Base-by-base conservation (phyloP, 2,888 invertebrate genomes). In the Hydrotaea diabolus region DNA sequence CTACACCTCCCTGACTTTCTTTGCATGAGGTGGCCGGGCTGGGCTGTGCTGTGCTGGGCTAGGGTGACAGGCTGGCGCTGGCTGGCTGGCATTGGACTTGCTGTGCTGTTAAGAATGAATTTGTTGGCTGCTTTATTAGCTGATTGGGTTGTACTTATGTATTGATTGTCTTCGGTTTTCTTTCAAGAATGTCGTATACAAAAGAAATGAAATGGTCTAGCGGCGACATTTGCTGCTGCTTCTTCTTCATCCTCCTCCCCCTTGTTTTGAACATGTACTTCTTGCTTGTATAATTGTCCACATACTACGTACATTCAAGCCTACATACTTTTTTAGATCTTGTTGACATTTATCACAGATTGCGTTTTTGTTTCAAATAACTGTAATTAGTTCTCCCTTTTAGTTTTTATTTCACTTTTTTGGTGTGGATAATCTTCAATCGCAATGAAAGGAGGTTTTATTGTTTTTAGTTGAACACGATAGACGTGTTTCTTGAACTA, bases 131-230 rank as follows among this genome's bases (percentile, higher is more conserved):
- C 7, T 13, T 49, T 31, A 2, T 31, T 31, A 31, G 31, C 7
- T 7, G 31, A 43, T 43, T 49, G n/a, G 49, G n/a, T 49, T 1
- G 49, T n/a, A 2, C n/a, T 4, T 59, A 59, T 76, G 69, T 77
- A 85, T 85, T 82, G 85, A 85, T 85, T 85, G 69, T 77, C 55
- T 82, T 85, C 69, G 73, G 71, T 85, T 80, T 76, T 53, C 21
- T 46, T 62, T 81, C 66, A 69, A 78, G 31, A 74, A 80, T 59
- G 76, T 66, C n/a, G 62, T 74, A 64, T 69, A 23, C 43, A 46
- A 31, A 69, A 46, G 69, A 15, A 31, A 23, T 46, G 69, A 46
- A 46, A 39, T 23, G 69, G 69, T 69, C 69, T 69, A n/a, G 43
- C 66, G 39, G 9, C 46, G 43, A 46, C 69, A 69, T 69, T 69